Conservation (phyloP, 2,888 invertebrate species). For the Sympetrum striolatum region DNA sequence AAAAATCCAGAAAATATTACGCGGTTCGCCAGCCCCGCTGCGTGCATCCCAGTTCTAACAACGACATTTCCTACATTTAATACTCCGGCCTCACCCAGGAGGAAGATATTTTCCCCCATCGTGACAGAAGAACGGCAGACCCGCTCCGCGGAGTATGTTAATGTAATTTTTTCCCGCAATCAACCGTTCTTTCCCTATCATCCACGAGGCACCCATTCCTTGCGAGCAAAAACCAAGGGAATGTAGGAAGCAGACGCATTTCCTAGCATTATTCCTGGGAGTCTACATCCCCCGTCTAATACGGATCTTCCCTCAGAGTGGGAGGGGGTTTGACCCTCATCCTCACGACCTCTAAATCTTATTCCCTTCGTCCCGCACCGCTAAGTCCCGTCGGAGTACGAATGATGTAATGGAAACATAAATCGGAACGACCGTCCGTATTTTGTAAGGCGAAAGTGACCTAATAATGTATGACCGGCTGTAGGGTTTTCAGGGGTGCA, state of each 20-base stretch:
- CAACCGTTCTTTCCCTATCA: not conserved
- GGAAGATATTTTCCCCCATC: not conserved
- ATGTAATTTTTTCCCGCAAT: not conserved
- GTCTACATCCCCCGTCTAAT: not conserved
- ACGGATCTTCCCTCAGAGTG: not conserved
- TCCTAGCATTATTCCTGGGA: not conserved
- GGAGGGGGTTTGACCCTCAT: not conserved
- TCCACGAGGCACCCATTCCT: not conserved
- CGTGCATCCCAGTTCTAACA: too few species aligned
- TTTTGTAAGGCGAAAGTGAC: not conserved
- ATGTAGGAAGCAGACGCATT: not conserved
- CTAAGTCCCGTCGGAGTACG: not conserved
- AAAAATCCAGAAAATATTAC: too few species aligned
- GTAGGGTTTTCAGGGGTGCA: not conserved
- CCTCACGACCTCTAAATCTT: not conserved
- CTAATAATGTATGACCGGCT: conserved; percentile 12
- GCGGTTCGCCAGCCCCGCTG: too few species aligned
- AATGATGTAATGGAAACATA: not conserved
- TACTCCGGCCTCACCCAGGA: not conserved
- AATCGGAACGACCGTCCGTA: conserved; percentile 9
- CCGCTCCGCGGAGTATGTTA: not conserved
- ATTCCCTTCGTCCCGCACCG: not conserved
- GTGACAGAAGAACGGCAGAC: not conserved
- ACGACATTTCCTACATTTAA: not conserved
- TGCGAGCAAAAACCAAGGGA: not conserved